Percentiles rank a stretch among this genome's conserved stretches.
Conservation (phyloP, 2,888 invertebrate genomes). For the Dromius quadrimaculatus region DNA sequence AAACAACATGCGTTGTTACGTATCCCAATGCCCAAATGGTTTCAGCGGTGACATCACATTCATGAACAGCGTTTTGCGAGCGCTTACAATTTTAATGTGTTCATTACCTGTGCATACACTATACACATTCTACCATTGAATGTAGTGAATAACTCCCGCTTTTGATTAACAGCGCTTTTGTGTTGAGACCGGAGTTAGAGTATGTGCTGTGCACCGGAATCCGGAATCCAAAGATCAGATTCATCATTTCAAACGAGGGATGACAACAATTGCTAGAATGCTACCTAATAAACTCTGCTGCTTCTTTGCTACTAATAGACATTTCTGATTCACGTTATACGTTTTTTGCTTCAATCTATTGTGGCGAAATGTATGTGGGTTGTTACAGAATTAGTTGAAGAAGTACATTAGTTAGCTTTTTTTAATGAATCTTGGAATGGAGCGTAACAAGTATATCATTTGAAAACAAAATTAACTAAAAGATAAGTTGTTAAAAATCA, state of each 20-base stretch:
- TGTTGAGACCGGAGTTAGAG: not conserved
- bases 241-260: not conserved
- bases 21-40: conserved; percentile 4
- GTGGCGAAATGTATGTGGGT: too few relatives aligned
- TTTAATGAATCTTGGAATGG: too few relatives aligned
- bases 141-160: conserved; percentile 33
- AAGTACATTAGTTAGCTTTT: too few relatives aligned
- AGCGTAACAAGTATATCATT: too few relatives aligned
- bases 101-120: conserved; percentile 45
- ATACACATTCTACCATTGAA: conserved; percentile 35
- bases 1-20: not conserved
- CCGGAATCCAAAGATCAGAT: conserved; percentile 3
- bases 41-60: conserved; percentile 8
- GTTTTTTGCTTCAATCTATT: too few relatives aligned
- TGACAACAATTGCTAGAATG: not conserved
- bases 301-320: too few relatives aligned
- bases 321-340: too few relatives aligned
- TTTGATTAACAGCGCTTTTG: conserved; percentile 45
- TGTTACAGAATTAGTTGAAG: too few relatives aligned
- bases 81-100: conserved; percentile 47
- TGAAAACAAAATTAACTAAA: too few relatives aligned
- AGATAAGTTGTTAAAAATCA: too few relatives aligned
- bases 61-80: conserved; percentile 19
- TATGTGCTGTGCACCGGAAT: conserved; percentile 8
- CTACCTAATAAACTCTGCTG: too few relatives aligned